A percentile compares a stretch with the other conserved stretches of the same genome.
These are phyloP conservation scores for Gisinianus flammeolus DNA, from an alignment of 2,888 invertebrate species.

Conservation along the genomic window DNA sequence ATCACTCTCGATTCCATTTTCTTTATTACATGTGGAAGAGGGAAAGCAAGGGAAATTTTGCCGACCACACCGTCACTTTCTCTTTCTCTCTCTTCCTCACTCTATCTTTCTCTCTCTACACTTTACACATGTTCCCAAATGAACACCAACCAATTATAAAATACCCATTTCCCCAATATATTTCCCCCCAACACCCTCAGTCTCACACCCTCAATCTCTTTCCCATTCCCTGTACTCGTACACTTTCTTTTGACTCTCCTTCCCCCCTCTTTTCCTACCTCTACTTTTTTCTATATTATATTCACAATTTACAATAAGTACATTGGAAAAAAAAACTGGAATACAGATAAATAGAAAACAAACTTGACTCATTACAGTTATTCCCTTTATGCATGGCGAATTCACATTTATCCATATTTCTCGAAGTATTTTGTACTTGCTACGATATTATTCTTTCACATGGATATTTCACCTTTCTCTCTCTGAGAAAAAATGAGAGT, in stretches of 20 bases:
- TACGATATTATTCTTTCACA: no score
- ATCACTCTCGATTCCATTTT: constrained; percentile 37
- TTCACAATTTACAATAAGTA: neutral
- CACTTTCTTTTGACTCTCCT: neutral
- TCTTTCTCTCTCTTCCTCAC: neutral
- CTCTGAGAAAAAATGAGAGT: no score
- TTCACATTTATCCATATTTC: no score
- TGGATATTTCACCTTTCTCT: no score
- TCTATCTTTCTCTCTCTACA: neutral
- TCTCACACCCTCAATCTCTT: neutral
- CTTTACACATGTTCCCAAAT: constrained; percentile 13
- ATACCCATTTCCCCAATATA: constrained; percentile 7
- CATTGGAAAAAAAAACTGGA: neutral
- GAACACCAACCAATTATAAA: constrained; percentile 26
- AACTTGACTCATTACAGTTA: no score
- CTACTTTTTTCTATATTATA: neutral
- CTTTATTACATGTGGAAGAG: constrained; percentile 26
- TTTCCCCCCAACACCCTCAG: neutral
- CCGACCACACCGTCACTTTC: no score
- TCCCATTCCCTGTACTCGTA: neutral
- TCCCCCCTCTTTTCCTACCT: neutral
- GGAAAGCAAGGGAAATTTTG: no score
- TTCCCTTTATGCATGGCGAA: no score
- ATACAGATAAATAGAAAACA: no score
- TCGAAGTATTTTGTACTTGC: no score